Evolutionary conservation across 1,140 invertebrate genomes (phyloP).

Genomic region (Dinothrombium tinctorium): DNA sequence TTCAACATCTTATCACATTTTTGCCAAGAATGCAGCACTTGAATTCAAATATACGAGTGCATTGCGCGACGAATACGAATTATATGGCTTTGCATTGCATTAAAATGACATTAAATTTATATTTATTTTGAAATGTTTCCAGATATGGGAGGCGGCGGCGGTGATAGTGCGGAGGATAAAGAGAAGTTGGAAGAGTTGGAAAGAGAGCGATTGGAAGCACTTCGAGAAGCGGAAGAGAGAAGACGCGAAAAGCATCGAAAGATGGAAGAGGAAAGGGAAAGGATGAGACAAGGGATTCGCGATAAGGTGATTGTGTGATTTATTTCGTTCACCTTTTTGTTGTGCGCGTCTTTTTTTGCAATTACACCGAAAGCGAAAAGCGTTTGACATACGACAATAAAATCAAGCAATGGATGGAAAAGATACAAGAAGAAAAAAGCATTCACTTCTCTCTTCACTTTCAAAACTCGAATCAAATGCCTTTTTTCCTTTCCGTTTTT

Average conservation of each 20-base stretch:
- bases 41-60: too few relatives aligned
- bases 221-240: conserved; percentile 26
- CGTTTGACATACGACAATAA: neutral
- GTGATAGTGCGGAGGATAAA: conserved; percentile 16
- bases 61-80: too few relatives aligned
- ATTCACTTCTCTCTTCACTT: neutral
- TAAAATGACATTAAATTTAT: too few relatives aligned
- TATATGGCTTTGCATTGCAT: too few relatives aligned
- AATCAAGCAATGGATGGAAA: neutral
- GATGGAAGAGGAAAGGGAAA: conserved; percentile 29
- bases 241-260: conserved; percentile 30
- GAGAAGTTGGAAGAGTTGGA: conserved; percentile 20
- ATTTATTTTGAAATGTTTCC: neutral
- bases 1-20: too few relatives aligned
- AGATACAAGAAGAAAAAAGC: neutral
- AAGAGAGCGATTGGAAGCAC: conserved; percentile 25
- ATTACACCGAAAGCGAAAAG: neutral
- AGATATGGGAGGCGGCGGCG: conserved; percentile 14
- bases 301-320: conserved; percentile 25
- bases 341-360: too few relatives aligned
- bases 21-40: too few relatives aligned
- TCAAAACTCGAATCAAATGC: neutral
- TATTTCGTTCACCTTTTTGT: too few relatives aligned
- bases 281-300: conserved; percentile 27
- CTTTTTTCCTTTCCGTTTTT: too few relatives aligned